A percentile compares a stretch with the other conserved stretches of the same genome.
phyloP scores from a whole-genome alignment of 2,888 invertebrate genomes.

The Diogma glabrata region DNA sequence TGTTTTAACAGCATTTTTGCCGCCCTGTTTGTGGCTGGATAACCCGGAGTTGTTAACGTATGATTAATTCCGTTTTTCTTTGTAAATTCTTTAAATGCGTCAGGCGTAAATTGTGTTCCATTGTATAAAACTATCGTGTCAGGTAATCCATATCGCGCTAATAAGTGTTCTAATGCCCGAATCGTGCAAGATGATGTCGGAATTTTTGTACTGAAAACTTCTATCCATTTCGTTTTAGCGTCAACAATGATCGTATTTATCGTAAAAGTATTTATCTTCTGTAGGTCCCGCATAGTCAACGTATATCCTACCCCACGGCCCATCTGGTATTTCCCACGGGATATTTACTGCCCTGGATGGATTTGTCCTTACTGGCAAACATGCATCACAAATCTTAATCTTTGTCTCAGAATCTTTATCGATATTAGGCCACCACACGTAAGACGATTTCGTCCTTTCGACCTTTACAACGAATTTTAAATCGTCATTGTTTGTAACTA shows the following conservation, averaged over 20 bases:
- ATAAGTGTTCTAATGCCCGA: not conserved
- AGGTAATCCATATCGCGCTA: not conserved
- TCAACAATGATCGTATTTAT: not conserved
- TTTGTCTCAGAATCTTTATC: not conserved
- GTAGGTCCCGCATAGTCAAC: not conserved
- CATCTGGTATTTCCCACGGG: not conserved
- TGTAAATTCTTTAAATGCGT: conserved; percentile 1
- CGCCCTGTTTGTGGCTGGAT: no score
- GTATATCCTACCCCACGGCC: not conserved
- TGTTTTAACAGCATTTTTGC: not conserved
- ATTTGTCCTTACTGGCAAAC: conserved; percentile 2
- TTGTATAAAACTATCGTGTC: not conserved
- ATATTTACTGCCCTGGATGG: not conserved
- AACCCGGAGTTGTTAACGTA: no score
- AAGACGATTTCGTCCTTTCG: no score
- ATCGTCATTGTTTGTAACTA: no score
- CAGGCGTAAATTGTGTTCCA: not conserved
- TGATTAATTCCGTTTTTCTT: not conserved
- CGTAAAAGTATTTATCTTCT: not conserved
- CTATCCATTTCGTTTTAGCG: no score
- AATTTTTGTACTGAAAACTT: no score
- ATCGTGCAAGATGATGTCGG: no score
- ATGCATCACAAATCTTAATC: not conserved
- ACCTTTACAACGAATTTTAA: no score
- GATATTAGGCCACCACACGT: no score